These are phyloP conservation scores for Hypselothyrea guttata DNA, from an alignment of 2,888 invertebrate genomes.

Conservation along the genomic window DNA sequence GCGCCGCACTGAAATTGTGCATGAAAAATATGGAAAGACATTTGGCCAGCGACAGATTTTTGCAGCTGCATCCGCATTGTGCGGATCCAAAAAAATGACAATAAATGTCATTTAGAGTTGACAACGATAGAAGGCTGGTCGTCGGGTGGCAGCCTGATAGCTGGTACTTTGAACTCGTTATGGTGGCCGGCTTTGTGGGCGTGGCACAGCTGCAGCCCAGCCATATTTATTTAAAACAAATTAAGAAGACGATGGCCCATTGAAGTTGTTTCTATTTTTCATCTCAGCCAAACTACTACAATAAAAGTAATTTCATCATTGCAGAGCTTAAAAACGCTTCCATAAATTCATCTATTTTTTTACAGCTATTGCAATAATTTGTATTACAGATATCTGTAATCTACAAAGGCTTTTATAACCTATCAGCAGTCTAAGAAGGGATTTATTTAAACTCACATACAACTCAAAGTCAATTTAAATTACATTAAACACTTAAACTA, in stretches of 20 bases:
- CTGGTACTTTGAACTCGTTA: neutral
- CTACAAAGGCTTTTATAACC: too few species aligned
- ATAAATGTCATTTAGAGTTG: constrained; percentile 71
- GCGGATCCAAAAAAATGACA: constrained; percentile 47
- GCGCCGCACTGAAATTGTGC: constrained; percentile 46
- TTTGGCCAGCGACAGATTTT: constrained; percentile 50
- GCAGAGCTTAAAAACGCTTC: too few species aligned
- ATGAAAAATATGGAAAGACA: constrained; percentile 52
- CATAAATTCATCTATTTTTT: too few species aligned
- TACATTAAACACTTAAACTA: too few species aligned
- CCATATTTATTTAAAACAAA: constrained; percentile 47
- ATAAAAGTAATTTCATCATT: too few species aligned
- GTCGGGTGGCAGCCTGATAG: neutral
- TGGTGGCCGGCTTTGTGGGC: too few species aligned
- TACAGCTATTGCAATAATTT: too few species aligned
- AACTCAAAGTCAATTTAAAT: too few species aligned
- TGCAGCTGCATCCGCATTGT: constrained; percentile 47
- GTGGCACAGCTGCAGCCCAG: constrained; percentile 28
- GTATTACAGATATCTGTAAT: too few species aligned
- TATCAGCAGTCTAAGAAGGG: too few species aligned
- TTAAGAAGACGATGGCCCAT: constrained; percentile 34
- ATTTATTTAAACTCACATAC: too few species aligned
- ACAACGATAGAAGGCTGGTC: constrained; percentile 20
- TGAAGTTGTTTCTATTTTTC: constrained; percentile 1
- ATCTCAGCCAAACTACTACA: neutral